phyloP scores from a whole-genome alignment of 2,797 vertebrate genomes.

The Macropodus opercularis region DNA sequence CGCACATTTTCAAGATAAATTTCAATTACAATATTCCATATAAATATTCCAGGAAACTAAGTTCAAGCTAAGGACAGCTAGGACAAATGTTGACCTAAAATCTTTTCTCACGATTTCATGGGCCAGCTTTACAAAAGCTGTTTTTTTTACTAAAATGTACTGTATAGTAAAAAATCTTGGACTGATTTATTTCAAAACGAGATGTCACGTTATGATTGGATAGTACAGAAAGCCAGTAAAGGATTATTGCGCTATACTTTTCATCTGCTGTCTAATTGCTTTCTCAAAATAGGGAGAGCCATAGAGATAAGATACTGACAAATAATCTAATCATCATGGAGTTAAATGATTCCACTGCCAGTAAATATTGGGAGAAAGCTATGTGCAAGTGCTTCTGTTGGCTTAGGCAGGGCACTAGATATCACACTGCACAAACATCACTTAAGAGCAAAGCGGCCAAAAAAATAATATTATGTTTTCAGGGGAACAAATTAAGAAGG shows the following conservation, averaged over 20 bases:
- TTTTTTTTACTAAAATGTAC: too few relatives aligned
- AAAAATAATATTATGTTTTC: conserved; percentile 24
- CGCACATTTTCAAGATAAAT: conserved; percentile 21
- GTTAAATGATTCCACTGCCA: conserved; percentile 19
- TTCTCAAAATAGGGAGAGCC: conserved; percentile 14
- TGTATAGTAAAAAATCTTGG: background rate
- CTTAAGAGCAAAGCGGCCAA: conserved; percentile 32
- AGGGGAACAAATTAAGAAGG: conserved; percentile 22
- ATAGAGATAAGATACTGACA: conserved; percentile 1
- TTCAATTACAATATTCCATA: background rate
- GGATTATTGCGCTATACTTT: background rate
- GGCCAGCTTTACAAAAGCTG: conserved; percentile 7
- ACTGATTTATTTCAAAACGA: background rate
- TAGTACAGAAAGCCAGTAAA: background rate
- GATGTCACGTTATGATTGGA: conserved; percentile 1
- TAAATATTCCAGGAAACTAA: conserved; percentile 1
- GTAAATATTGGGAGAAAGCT: conserved; percentile 18
- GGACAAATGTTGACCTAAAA: conserved; percentile 12
- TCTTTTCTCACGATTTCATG: conserved; percentile 4
- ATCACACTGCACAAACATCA: conserved; percentile 43
- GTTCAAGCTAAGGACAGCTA: background rate
- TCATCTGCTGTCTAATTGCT: conserved; percentile 6
- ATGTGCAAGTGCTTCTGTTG: conserved; percentile 14
- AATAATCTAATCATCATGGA: background rate
- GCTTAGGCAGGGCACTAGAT: conserved; percentile 30